Conservation (phyloP, 2,797 vertebrate species). For the Sphaeramia orbicularis region DNA sequence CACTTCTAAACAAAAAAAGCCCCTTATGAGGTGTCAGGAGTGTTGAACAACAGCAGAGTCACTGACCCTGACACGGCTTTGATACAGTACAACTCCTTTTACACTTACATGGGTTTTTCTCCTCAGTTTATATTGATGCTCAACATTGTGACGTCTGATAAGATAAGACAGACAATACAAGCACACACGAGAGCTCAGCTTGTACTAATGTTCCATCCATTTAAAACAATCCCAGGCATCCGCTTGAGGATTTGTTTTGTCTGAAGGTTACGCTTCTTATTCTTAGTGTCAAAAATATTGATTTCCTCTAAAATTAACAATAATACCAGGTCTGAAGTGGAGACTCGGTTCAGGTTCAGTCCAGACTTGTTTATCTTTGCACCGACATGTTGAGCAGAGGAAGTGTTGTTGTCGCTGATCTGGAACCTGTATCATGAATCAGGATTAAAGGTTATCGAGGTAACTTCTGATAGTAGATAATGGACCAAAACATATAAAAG, state of each 20-base stretch:
- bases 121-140: too few relatives aligned
- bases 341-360: neutral
- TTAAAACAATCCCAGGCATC: conserved; percentile 15
- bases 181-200: neutral
- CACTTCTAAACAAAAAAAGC: too few relatives aligned
- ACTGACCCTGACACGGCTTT: too few relatives aligned
- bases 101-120: too few relatives aligned
- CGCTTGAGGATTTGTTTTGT: neutral
- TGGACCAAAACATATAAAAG: too few relatives aligned
- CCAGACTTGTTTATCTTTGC: neutral
- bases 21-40: too few relatives aligned
- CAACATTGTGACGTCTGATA: neutral
- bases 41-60: too few relatives aligned
- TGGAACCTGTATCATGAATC: neutral
- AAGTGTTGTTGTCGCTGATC: neutral
- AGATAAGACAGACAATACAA: conserved; percentile 35
- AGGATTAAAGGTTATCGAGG: too few relatives aligned
- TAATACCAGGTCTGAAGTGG: neutral
- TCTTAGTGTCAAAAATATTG: conserved; percentile 37
- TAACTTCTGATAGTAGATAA: too few relatives aligned
- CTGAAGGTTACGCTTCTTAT: neutral
- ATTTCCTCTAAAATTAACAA: conserved; percentile 28
- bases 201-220: neutral
- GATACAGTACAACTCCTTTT: too few relatives aligned
- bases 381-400: neutral